Percentiles rank a stretch among this genome's conserved stretches.
Conservation (phyloP, 2,113 vertebrate species). For the Butorides virescens region DNA sequence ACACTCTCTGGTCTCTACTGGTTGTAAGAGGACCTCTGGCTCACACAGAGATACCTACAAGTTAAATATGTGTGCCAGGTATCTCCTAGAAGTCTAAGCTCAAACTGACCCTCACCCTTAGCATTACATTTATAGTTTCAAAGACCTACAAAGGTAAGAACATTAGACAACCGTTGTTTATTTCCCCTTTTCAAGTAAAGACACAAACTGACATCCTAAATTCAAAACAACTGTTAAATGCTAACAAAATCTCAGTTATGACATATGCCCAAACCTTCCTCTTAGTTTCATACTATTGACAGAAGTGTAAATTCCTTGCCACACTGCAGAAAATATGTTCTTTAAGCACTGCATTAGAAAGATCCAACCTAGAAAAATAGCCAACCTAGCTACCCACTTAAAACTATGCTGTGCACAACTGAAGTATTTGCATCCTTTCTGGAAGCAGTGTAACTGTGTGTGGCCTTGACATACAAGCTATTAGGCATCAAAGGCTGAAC, state of each 20-base stretch:
- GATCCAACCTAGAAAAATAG: neutral
- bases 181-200: neutral
- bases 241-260: neutral
- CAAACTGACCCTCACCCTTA: neutral
- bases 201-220: neutral
- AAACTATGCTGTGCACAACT: neutral
- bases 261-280: neutral
- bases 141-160: neutral
- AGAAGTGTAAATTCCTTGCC: neutral
- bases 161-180: neutral
- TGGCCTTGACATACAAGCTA: neutral
- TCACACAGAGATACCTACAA: neutral
- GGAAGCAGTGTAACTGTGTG: neutral
- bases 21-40: neutral
- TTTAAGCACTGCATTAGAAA: neutral
- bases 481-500: neutral
- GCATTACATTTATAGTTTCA: neutral
- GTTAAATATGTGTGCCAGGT: accelerated
- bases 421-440: neutral
- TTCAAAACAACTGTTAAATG: neutral
- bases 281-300: neutral
- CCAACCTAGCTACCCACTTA: neutral
- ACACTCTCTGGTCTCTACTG: neutral
- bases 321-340: neutral
- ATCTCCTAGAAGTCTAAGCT: neutral